Conservation (phyloP, 2,888 invertebrate genomes). For the Trichogramma evanescens region DNA sequence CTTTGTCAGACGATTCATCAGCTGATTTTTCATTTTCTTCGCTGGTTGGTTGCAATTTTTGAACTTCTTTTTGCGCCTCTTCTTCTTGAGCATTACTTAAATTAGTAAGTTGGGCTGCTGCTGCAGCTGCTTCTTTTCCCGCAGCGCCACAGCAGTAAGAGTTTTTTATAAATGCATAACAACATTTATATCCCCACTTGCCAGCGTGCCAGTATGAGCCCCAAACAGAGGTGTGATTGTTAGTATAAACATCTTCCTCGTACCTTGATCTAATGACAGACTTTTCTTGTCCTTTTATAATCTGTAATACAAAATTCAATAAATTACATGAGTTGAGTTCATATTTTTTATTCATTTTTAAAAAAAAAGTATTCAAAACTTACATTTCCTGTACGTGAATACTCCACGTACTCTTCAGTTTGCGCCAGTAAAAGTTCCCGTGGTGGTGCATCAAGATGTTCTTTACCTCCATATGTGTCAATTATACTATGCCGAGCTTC, state of each 20-base stretch:
- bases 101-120: constrained; percentile 13
- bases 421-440: constrained; percentile 86
- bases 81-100: not conserved
- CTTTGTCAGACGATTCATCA: constrained; percentile 14
- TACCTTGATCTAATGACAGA: constrained; percentile 79
- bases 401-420: constrained; percentile 92
- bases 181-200: constrained; percentile 94
- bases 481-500: constrained; percentile 77
- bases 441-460: constrained; percentile 82
- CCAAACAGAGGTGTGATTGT: constrained; percentile 93
- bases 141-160: constrained; percentile 82
- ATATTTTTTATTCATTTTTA: not conserved
- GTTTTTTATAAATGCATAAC: constrained; percentile 84
- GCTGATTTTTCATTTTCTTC: constrained; percentile 23
- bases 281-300: constrained; percentile 78
- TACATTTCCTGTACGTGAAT: constrained; percentile 86
- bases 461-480: constrained; percentile 90
- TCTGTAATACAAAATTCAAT: constrained; percentile 28
- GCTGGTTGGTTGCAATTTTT: constrained; percentile 1
- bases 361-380: constrained; percentile 2
- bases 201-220: constrained; percentile 93
- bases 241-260: constrained; percentile 86
- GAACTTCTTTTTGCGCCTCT: not conserved
- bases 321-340: not conserved
- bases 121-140: constrained; percentile 45